Conservation (phyloP, 2,113 vertebrate genomes). For the Hippolais icterina region DNA sequence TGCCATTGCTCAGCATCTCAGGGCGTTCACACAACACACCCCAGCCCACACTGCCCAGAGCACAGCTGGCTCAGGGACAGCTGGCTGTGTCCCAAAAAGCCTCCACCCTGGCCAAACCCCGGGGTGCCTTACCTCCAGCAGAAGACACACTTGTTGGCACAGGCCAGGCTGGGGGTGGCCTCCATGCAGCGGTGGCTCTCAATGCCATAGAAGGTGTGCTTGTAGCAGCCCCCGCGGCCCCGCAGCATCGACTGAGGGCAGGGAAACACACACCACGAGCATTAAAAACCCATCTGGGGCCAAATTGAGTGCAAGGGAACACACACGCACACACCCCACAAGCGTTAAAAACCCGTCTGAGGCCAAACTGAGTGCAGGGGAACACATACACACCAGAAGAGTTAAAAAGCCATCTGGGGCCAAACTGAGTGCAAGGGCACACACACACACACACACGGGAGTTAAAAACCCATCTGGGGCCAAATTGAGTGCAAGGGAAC, state of each 20-base stretch:
- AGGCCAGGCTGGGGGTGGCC: constrained; percentile 91
- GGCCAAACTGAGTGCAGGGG: background rate
- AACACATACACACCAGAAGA: background rate
- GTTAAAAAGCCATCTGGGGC: background rate
- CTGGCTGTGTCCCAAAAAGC: background rate
- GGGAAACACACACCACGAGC: background rate
- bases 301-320: background rate
- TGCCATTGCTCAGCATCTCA: background rate
- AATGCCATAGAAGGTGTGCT: constrained; percentile 95
- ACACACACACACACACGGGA: background rate
- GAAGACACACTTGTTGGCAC: constrained; percentile 96
- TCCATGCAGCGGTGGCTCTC: constrained; percentile 98
- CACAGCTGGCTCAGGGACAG: background rate
- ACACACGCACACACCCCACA: background rate
- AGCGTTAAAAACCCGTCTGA: background rate
- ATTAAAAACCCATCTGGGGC: background rate
- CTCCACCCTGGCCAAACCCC: background rate
- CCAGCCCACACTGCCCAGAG: background rate
- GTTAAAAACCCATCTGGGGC: too few relatives aligned
- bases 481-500: too few relatives aligned
- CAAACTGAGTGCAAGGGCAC: background rate
- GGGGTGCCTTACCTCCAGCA: constrained; percentile 87
- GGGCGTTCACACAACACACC: background rate
- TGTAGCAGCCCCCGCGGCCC: constrained; percentile 95
- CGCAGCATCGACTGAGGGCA: constrained; percentile 87